Percentiles rank a stretch among this genome's conserved stretches.
Conservation (phyloP, 1,140 invertebrate species). For the Aphelenchoides fujianensis region DNA sequence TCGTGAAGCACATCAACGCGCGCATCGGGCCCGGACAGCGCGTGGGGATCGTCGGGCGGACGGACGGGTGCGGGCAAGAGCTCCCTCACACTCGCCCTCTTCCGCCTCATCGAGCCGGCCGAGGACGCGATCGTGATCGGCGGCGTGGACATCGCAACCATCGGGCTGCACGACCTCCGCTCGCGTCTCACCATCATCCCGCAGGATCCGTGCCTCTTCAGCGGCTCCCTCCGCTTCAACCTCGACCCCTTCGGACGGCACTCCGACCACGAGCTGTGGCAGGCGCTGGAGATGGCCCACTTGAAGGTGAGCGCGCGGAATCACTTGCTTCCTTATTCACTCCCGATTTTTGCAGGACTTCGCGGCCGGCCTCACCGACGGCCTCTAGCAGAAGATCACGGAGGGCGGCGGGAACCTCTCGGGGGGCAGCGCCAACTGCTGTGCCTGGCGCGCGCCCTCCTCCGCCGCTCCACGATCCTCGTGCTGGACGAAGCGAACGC, state of each 20-base stretch:
- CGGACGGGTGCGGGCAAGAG: conserved; percentile 73
- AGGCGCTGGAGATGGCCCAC: conserved; percentile 73
- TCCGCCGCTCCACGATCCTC: conserved; percentile 66
- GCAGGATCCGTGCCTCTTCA: conserved; percentile 78
- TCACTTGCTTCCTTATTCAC: no score
- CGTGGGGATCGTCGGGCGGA: conserved; percentile 66
- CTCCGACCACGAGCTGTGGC: conserved; percentile 72
- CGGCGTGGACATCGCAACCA: conserved; percentile 73
- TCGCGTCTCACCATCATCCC: conserved; percentile 78
- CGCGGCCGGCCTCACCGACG: conserved; percentile 55
- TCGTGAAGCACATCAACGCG: conserved; percentile 73
- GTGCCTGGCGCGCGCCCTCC: conserved; percentile 72
- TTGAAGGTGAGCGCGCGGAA: no score
- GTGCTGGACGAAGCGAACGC: conserved; percentile 84
- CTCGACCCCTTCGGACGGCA: conserved; percentile 78
- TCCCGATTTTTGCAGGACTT: no score
- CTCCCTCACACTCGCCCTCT: conserved; percentile 76
- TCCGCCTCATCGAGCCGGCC: conserved; percentile 78
- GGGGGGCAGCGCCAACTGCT: conserved; percentile 74
- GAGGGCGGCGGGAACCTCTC: conserved; percentile 65
- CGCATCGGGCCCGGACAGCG: conserved; percentile 74
- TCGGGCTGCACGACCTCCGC: conserved; percentile 64
- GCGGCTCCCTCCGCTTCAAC: conserved; percentile 75
- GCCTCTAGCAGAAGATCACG: conserved; percentile 59
- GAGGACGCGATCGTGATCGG: conserved; percentile 77